A percentile compares a stretch with the other conserved stretches of the same genome.
These are phyloP conservation scores for Felis chaus DNA, from an alignment of 2,113 vertebrate genomes.

Conservation along the genomic window DNA sequence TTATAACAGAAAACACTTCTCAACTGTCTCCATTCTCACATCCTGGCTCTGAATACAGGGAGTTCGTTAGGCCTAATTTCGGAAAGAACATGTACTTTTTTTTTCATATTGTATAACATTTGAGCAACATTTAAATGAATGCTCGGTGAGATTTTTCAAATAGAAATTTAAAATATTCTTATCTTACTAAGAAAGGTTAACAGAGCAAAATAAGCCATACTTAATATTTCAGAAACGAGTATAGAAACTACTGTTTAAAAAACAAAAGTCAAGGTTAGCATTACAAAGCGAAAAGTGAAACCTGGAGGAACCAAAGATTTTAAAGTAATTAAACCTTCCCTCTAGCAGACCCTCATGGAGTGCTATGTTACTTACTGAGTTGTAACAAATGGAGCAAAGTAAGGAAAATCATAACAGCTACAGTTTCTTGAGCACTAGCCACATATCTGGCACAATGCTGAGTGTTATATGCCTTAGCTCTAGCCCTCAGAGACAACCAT, in stretches of 20 bases:
- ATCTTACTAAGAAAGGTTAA: slow-evolving; percentile 35
- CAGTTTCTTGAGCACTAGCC: not conserved
- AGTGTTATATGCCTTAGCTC: not conserved
- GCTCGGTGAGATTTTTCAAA: slow-evolving; percentile 9
- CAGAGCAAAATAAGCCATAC: not conserved
- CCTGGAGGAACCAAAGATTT: not conserved
- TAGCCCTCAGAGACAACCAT: accelerated
- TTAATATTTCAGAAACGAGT: slow-evolving; percentile 10
- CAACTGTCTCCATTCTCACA: not conserved
- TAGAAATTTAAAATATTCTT: not conserved
- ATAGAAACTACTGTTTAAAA: not conserved
- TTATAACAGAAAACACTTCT: not conserved
- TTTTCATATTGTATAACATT: not conserved
- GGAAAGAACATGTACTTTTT: slow-evolving; percentile 44
- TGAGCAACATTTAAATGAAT: slow-evolving; percentile 56
- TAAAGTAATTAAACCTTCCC: not conserved
- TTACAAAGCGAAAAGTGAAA: slow-evolving; percentile 15
- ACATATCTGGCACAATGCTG: not conserved
- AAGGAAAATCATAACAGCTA: not conserved
- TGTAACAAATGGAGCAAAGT: not conserved
- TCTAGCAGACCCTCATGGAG: not conserved
- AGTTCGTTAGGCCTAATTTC: slow-evolving; percentile 24
- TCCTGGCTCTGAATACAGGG: not conserved
- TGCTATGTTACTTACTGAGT: not conserved
- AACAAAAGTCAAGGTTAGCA: not conserved